These are phyloP conservation scores for Hyperoodon ampullatus DNA, from an alignment of 2,113 vertebrate species.

Conservation along the genomic window DNA sequence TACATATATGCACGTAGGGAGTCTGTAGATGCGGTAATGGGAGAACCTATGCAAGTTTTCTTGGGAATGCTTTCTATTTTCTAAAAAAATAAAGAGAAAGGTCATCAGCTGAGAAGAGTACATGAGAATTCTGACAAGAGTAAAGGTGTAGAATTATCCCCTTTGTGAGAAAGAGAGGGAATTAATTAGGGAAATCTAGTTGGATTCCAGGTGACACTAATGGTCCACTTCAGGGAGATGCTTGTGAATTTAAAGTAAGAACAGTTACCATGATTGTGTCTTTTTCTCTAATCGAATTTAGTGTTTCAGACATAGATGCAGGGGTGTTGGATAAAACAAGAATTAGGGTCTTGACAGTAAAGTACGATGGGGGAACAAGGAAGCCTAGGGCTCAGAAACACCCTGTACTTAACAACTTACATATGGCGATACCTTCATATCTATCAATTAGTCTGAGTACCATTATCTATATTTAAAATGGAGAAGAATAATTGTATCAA, in stretches of 20 bases:
- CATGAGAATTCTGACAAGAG: not conserved
- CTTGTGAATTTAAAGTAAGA: not conserved
- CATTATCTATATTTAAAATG: not conserved
- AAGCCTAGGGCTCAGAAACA: not conserved
- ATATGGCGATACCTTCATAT: not conserved
- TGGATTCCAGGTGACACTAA: not conserved
- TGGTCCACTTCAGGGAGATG: not conserved
- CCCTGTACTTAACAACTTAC: fast-evolving
- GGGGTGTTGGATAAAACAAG: not conserved
- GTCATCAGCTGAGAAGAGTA: not conserved
- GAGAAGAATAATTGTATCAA: not conserved
- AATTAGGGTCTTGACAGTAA: not conserved
- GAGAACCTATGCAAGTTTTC: not conserved
- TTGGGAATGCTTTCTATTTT: not conserved
- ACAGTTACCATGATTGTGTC: not conserved
- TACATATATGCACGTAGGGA: fast-evolving
- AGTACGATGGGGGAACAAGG: fast-evolving
- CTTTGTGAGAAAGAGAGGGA: not conserved
- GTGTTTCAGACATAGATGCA: not conserved
- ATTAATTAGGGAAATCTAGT: not conserved
- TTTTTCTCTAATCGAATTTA: not conserved
- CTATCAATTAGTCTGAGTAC: not conserved
- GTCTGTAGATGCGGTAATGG: fast-evolving
- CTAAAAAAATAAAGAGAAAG: not conserved
- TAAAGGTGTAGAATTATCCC: not conserved